Conservation (phyloP, 2,888 invertebrate species). For the Apodemia zela region DNA sequence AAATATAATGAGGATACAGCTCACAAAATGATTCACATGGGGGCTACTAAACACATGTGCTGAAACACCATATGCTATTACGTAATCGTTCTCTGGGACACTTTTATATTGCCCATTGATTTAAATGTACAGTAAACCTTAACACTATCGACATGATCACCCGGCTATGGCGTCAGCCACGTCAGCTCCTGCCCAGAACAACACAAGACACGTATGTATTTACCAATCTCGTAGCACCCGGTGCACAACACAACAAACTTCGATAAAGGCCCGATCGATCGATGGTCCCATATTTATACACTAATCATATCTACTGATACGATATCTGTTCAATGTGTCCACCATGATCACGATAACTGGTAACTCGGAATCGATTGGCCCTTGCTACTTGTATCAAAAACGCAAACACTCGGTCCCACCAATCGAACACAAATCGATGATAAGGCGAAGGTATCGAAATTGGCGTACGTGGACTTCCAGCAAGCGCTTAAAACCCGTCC, state of each 20-base stretch:
- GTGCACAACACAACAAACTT: slow-evolving; percentile 65
- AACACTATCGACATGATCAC: slow-evolving; percentile 17
- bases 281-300: slow-evolving; percentile 79
- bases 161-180: background rate
- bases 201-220: slow-evolving; percentile 16
- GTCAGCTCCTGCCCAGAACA: slow-evolving; percentile 1
- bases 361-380: slow-evolving; percentile 73
- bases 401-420: slow-evolving; percentile 75
- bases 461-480: slow-evolving; percentile 26
- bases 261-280: slow-evolving; percentile 78
- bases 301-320: slow-evolving; percentile 76
- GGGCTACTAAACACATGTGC: slow-evolving; percentile 53
- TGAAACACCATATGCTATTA: slow-evolving; percentile 67
- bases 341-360: slow-evolving; percentile 74
- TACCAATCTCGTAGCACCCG: slow-evolving; percentile 38
- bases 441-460: slow-evolving; percentile 44
- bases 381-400: slow-evolving; percentile 57
- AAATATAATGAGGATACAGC: slow-evolving; percentile 49
- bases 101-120: slow-evolving; percentile 11
- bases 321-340: slow-evolving; percentile 78
- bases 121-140: slow-evolving; percentile 8
- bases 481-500: slow-evolving; percentile 41
- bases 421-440: slow-evolving; percentile 62
- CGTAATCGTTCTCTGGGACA: slow-evolving; percentile 52
- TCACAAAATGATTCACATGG: slow-evolving; percentile 36